A percentile compares a stretch with the other conserved stretches of the same genome.
phyloP scores from a whole-genome alignment of 2,797 vertebrate genomes.

The Sylvilagus floridanus region DNA sequence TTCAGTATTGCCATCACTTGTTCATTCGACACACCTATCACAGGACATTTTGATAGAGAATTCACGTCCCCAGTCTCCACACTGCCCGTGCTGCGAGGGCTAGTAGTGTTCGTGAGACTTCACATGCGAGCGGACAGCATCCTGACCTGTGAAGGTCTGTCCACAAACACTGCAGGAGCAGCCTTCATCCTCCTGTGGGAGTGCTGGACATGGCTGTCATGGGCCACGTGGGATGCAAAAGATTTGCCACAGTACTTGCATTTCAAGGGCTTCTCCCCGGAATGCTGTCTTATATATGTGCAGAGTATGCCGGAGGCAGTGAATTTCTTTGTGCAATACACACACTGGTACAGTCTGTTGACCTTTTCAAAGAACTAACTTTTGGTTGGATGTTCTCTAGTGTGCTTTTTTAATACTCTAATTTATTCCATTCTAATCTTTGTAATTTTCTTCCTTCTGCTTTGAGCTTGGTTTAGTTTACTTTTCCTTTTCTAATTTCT shows the following conservation, averaged over 20 bases:
- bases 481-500: no score
- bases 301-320: slow-evolving; percentile 98
- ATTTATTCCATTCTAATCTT: no score
- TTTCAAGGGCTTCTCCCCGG: slow-evolving; percentile 98
- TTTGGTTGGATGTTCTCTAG: no score
- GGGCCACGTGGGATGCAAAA: slow-evolving; percentile 97
- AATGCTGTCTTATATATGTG: slow-evolving; percentile 98
- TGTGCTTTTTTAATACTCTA: no score
- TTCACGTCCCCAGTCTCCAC: not conserved
- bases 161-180: slow-evolving; percentile 90
- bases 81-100: fast-evolving
- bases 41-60: fast-evolving
- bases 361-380: not conserved
- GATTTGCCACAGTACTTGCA: slow-evolving; percentile 97
- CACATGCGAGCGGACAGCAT: slow-evolving; percentile 89
- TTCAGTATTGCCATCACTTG: not conserved
- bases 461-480: no score
- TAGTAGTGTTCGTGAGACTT: slow-evolving; percentile 87
- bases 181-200: slow-evolving; percentile 92
- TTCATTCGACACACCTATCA: fast-evolving
- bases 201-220: slow-evolving; percentile 97
- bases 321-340: slow-evolving; percentile 91
- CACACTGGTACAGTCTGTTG: not conserved
- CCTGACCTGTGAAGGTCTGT: slow-evolving; percentile 88
- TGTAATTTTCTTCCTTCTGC: no score